Conservation (phyloP, 2,888 invertebrate species). For the Blera fallax region DNA sequence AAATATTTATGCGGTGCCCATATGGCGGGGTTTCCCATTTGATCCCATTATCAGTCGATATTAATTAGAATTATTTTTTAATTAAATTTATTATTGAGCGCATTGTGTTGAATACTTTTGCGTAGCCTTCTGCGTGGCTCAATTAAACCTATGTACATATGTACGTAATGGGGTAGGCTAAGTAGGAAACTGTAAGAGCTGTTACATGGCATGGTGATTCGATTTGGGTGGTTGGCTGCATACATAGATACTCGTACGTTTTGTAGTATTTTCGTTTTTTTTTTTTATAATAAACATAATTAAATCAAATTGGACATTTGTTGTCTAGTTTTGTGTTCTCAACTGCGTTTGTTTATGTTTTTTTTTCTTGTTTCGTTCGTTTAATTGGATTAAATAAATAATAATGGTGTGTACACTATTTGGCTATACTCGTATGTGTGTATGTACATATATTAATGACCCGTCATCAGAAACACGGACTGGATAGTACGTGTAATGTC, state of each 20-base stretch:
- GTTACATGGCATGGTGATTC: neutral
- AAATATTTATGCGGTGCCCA: constrained; percentile 8
- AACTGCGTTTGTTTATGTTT: neutral
- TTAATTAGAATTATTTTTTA: constrained; percentile 33
- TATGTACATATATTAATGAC: neutral
- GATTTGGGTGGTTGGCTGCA: neutral
- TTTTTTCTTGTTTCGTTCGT: neutral
- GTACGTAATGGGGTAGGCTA: neutral
- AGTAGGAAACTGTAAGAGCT: neutral
- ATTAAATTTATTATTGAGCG: constrained; percentile 14
- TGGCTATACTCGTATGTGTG: neutral
- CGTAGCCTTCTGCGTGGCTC: neutral
- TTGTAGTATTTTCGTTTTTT: neutral
- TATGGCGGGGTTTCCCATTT: constrained; percentile 2
- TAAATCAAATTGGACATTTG: constrained; percentile 41
- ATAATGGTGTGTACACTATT: neutral
- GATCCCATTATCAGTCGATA: neutral
- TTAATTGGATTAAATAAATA: constrained; percentile 43
- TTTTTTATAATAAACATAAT: constrained; percentile 8
- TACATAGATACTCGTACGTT: neutral
- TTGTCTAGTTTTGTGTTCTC: neutral
- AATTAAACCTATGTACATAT: neutral
- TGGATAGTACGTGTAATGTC: neutral
- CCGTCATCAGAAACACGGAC: neutral
- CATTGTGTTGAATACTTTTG: neutral